These are phyloP conservation scores for Ischnura elegans DNA, from an alignment of 2,888 invertebrate species.

Conservation along the genomic window DNA sequence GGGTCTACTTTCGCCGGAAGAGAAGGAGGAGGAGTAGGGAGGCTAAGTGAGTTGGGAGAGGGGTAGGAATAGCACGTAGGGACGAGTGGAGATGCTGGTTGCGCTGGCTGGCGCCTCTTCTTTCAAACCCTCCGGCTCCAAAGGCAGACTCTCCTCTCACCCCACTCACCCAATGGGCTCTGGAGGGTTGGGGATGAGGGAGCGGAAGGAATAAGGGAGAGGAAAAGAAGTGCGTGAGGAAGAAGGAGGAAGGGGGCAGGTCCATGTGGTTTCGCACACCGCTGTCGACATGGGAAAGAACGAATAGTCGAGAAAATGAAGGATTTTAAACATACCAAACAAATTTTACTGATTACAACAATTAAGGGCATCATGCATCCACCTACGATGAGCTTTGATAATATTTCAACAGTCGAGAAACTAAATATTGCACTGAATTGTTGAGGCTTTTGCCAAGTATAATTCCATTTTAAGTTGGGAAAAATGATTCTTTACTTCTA, in stretches of 20 bases:
- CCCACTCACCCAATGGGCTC: not conserved
- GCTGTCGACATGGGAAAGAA: not conserved
- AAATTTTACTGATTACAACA: too few species aligned
- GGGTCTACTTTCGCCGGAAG: not conserved
- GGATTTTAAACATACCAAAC: too few species aligned
- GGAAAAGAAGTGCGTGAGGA: not conserved
- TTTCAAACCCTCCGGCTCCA: conserved; percentile 29
- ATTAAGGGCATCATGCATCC: too few species aligned
- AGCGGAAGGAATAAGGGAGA: not conserved
- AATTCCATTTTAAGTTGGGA: too few species aligned
- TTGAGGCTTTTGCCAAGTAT: too few species aligned
- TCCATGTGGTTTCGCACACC: not conserved
- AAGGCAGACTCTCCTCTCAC: too few species aligned
- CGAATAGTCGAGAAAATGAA: not conserved
- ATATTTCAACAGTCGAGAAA: too few species aligned
- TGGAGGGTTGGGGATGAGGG: not conserved
- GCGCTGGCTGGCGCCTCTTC: not conserved
- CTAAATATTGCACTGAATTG: too few species aligned
- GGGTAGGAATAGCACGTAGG: not conserved
- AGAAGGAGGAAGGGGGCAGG: not conserved
- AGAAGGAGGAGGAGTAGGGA: not conserved
- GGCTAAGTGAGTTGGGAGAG: not conserved
- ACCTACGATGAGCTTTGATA: too few species aligned
- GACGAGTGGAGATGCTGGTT: not conserved
- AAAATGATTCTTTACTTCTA: too few species aligned